Evolutionary conservation across 2,113 vertebrate genomes (phyloP), one percentile per base, ranked within the genome.

Genomic region (Donacobius atricapilla): DNA sequence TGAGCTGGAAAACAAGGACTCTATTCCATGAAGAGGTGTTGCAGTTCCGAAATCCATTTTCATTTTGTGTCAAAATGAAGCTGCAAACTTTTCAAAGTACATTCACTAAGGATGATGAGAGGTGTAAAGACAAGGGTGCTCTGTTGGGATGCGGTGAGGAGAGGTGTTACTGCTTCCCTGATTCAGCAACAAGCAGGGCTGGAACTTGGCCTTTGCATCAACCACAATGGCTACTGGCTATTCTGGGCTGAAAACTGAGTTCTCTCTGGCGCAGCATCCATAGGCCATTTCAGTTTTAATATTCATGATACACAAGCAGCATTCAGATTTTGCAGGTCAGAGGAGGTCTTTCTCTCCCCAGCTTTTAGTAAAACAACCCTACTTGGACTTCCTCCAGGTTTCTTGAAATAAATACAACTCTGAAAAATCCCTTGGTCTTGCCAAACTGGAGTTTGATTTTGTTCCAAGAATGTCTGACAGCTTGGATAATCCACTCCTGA

Each of bases 121-220:
- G 15, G 4, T 1, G 0, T 45, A 50, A 54, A 42, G 50, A 80
- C 45, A 80, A 30, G 58, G 58, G 7, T 1, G 0, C 4, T 50
- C 28, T 66, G 17, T 33, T 77, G 88, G 18, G 42, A 31, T 42
- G 21, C 0, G 1, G 8, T 0, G 0, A 0, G 0, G 37, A 1
- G 4, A 54, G 25, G 31, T 86, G 27, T 77, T 82, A 57, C 35
- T 71, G 47, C 51, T 81, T 58, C 47, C 13, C 58, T 35, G n/a
- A n/a, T 13, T 51, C 42, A 42, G 58, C 37, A 66, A 35, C 25
- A 65, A 65, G 24, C 57, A 60, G 70, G 21, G 31, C 48, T 90
- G 82, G 63, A 72, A 33, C 63, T 28, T 1, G 2, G 71, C 20
- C 37, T 88, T 86, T 4, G 0, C 9, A 2, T 53, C 2, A 4